These are phyloP conservation scores for Nylanderia fulva DNA, from an alignment of 1,140 invertebrate genomes.

Conservation along the genomic window DNA sequence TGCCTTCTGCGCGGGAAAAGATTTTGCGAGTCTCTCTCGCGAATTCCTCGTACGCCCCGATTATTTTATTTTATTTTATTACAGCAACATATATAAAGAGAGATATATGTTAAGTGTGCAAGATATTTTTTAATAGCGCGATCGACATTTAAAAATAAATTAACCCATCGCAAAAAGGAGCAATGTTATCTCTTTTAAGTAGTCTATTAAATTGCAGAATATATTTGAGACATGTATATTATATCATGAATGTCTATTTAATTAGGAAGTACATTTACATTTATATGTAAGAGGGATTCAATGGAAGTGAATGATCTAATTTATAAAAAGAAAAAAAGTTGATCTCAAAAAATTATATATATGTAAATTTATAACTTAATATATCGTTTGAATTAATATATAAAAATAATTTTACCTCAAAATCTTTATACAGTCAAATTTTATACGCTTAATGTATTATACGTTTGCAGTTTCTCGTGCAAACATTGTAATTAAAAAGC, in stretches of 20 bases:
- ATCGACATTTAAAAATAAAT: background rate
- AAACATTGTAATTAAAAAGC: conserved; percentile 17
- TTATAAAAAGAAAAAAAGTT: background rate
- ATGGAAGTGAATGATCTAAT: background rate
- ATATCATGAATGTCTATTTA: background rate
- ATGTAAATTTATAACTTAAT: no score
- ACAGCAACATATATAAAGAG: background rate
- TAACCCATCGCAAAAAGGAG: background rate
- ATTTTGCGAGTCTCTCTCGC: background rate
- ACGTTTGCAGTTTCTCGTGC: background rate
- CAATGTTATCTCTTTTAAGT: background rate
- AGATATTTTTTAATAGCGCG: background rate
- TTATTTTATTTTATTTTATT: background rate
- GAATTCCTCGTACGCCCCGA: background rate
- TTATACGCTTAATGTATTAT: background rate
- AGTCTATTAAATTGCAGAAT: background rate
- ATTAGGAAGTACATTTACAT: background rate
- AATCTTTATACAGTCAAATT: background rate
- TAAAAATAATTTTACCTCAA: background rate
- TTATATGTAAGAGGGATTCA: background rate
- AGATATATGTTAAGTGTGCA: background rate
- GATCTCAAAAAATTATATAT: no score
- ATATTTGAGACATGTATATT: background rate
- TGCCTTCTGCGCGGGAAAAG: background rate
- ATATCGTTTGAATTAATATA: no score